These are phyloP conservation scores for Gymnoscopelus microlampas DNA, from an alignment of 2,797 vertebrate genomes.

Conservation along the genomic window DNA sequence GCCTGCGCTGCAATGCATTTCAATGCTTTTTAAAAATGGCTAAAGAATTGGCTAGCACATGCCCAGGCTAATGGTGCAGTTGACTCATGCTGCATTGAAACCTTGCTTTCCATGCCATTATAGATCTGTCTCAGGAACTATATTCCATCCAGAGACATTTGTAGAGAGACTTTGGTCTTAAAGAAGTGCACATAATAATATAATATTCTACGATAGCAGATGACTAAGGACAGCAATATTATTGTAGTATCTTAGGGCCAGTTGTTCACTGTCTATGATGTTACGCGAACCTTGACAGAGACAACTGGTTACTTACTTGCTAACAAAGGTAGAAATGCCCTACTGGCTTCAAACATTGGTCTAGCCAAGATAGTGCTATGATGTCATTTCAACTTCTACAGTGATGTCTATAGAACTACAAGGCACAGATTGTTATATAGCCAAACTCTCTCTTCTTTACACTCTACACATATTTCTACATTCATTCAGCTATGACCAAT, in stretches of 20 bases:
- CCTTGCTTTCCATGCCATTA: constrained; percentile 75
- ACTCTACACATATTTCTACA: constrained; percentile 40
- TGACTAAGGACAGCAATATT: constrained; percentile 12
- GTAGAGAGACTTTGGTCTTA: constrained; percentile 66
- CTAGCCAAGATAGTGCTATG: constrained; percentile 5
- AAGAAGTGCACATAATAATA: background rate
- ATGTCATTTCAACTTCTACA: background rate
- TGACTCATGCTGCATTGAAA: constrained; percentile 81
- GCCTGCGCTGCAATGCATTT: constrained; percentile 63
- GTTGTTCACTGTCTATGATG: constrained; percentile 8
- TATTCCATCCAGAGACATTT: constrained; percentile 50
- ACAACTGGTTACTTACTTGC: background rate
- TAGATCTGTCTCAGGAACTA: constrained; percentile 37
- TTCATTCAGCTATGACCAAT: constrained; percentile 1
- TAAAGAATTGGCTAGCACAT: constrained; percentile 65
- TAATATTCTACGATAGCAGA: constrained; percentile 6
- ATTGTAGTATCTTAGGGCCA: background rate
- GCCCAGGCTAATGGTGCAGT: constrained; percentile 62
- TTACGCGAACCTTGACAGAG: constrained; percentile 8
- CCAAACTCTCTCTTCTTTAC: constrained; percentile 69
- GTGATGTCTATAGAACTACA: background rate
- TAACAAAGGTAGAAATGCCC: background rate
- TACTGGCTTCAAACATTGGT: background rate
- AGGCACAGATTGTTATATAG: constrained; percentile 15
- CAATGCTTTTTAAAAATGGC: constrained; percentile 65